A percentile compares a stretch with the other conserved stretches of the same genome.
phyloP scores from a whole-genome alignment of 2,888 invertebrate genomes.

The Tuta absoluta region DNA sequence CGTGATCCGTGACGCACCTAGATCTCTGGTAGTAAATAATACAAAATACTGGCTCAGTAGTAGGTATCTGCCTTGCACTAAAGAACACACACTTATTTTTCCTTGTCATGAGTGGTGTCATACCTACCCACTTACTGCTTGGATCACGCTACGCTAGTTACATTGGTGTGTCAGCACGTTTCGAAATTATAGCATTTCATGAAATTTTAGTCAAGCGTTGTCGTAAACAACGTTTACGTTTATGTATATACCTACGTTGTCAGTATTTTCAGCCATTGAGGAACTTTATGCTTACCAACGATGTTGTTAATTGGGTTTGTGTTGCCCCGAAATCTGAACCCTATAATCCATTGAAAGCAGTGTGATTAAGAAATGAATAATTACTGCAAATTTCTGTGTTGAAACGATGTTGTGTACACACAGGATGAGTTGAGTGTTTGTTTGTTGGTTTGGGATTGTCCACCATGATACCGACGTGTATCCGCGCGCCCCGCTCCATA shows the following conservation, averaged over 20 bases:
- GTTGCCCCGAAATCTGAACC: conserved; percentile 36
- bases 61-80: no score
- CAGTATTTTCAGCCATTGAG: not conserved
- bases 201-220: no score
- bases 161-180: not conserved
- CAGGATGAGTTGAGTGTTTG: conserved; percentile 30
- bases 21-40: not conserved
- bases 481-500: conserved; percentile 85
- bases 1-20: conserved; percentile 57
- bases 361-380: conserved; percentile 17
- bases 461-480: conserved; percentile 85
- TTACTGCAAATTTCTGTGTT: not conserved
- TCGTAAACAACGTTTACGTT: no score
- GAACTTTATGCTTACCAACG: not conserved
- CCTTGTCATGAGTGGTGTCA: no score
- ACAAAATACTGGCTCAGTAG: no score
- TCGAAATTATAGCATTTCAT: no score
- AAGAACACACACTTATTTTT: no score
- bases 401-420: conserved; percentile 16
- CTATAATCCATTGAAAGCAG: conserved; percentile 13
- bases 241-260: no score
- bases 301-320: conserved; percentile 1
- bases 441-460: conserved; percentile 39
- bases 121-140: no score
- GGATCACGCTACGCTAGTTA: not conserved